A percentile compares a stretch with the other conserved stretches of the same genome.
Evolutionary conservation across 1,140 invertebrate species (phyloP).

Genomic region (Leptestheria dahalacensis): DNA sequence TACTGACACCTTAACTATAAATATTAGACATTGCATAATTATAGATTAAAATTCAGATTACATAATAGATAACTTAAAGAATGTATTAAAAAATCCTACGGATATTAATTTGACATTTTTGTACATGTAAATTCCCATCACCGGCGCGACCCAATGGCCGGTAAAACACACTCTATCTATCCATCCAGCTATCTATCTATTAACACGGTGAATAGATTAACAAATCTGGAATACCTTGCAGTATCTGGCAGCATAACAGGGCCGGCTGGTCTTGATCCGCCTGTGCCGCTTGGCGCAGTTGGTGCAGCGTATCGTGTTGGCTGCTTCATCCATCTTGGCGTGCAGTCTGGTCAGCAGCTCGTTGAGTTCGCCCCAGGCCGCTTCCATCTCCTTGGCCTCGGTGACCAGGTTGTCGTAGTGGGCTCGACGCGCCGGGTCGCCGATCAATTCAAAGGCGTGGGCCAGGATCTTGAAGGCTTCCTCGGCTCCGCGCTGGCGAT

Average conservation of each 20-base stretch:
- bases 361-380: constrained; percentile 65
- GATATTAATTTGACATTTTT: no score
- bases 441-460: constrained; percentile 85
- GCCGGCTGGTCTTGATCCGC: constrained; percentile 62
- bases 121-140: no score
- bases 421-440: constrained; percentile 47
- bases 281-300: constrained; percentile 80
- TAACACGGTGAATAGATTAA: no score
- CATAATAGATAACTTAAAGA: no score
- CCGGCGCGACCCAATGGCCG: no score
- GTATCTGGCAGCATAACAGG: constrained; percentile 74
- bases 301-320: constrained; percentile 75
- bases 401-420: constrained; percentile 21
- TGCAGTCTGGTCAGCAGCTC: constrained; percentile 68
- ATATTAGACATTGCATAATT: no score
- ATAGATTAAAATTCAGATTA: no score
- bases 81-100: no score
- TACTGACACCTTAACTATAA: no score
- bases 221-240: constrained; percentile 73
- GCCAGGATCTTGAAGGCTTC: constrained; percentile 91
- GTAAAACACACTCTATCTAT: no score
- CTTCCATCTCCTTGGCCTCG: constrained; percentile 42
- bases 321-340: constrained; percentile 83
- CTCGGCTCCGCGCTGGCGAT: constrained; percentile 81
- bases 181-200: no score